Percentiles rank a stretch among this genome's conserved stretches.
phyloP scores from a whole-genome alignment of 2,888 invertebrate genomes.

The Beris chalybata region DNA sequence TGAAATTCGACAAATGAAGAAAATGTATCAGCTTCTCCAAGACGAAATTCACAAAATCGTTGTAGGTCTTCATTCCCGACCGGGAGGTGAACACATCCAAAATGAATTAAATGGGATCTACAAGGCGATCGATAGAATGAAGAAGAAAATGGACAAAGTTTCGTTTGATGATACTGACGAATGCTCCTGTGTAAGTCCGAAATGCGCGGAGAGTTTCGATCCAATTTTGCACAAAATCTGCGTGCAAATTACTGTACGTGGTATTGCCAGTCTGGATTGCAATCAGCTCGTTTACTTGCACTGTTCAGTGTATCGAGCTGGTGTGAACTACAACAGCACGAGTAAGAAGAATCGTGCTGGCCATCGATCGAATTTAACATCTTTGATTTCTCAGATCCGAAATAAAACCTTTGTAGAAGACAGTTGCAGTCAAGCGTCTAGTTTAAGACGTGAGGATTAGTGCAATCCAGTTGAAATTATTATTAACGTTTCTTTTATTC shows the following conservation, averaged over 20 bases:
- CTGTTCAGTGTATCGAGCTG: conserved; percentile 4
- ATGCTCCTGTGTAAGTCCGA: background rate
- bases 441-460: no score
- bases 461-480: no score
- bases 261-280: background rate
- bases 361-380: no score
- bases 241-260: conserved; percentile 2
- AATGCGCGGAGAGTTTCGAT: background rate
- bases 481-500: no score
- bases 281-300: conserved; percentile 12
- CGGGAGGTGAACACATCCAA: conserved; percentile 6
- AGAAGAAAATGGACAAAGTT: background rate
- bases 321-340: background rate
- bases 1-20: background rate
- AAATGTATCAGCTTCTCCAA: background rate
- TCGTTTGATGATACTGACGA: background rate
- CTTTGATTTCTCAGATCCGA: no score
- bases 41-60: background rate
- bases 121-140: conserved; percentile 1
- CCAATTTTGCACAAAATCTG: conserved; percentile 7
- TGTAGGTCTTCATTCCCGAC: background rate
- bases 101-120: background rate
- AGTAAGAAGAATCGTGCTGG: no score
- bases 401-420: no score
- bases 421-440: no score